Evolutionary conservation across 1,140 invertebrate species (phyloP), one percentile per base, ranked within the genome.

Genomic region (Rhyzopertha dominica): DNA sequence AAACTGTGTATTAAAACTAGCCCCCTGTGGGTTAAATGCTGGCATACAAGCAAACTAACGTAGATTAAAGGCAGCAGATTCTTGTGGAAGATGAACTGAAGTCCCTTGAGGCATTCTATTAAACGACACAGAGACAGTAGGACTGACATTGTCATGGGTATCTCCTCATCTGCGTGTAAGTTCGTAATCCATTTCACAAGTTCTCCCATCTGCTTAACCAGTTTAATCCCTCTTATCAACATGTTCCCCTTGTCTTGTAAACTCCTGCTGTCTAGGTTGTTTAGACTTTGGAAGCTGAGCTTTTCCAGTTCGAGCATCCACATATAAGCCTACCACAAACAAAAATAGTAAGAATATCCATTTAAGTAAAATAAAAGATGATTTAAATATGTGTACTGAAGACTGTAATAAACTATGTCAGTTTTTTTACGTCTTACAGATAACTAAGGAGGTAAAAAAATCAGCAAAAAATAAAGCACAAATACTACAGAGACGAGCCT

Each of bases 61-160:
- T 78, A 77, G 22, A 75, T 66, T 23, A 79, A 75, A 49, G 69
- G 59, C 47, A 75, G 65, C 41, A 74, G 73, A 61, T 86, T 74
- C 31, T 78, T 67, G 3, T 72, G 75, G 32, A 83, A 75, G 8
- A 65, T 77, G 45, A 76, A 75, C 63, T 85, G 78, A 53, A 93
- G 75, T 10, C 79, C 77, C 70, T 92, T 92, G 5, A 95, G 68
- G 8, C 90, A 68, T 67, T 95, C 89, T 22, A 91, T 74, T 8
- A 94, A 69, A 61, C 80, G 77, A 70, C 89, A 95, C 19, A 95
- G 67, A 12, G 77, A 74, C 25, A 86, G 72, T 3, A 91, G 79
- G 24, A 81, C 77, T 17, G 78, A 80, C 65, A 89, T 87, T 1
- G 80, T 82, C 69, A 95, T 82, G 12, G 90, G 84, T 59, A 82